These are phyloP conservation scores for Pocillopora grandis DNA, from an alignment of 92 coral and sea anemone genomes.

Conservation along the genomic window DNA sequence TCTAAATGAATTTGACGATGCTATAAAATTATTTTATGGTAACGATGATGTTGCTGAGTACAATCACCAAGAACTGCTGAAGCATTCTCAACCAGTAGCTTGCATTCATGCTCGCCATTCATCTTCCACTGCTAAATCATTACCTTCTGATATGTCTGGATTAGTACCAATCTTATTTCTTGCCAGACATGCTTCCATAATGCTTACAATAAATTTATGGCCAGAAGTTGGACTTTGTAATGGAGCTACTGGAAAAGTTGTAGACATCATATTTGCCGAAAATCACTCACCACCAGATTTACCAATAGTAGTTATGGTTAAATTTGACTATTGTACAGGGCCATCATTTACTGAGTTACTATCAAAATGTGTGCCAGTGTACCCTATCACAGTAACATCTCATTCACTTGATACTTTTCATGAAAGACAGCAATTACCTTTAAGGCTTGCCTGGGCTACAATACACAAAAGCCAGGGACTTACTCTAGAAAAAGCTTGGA, in stretches of 20 bases:
- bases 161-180: constrained; percentile 24
- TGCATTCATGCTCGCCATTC: constrained; percentile 38
- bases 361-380: constrained; percentile 56
- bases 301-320: constrained; percentile 58
- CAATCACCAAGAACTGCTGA: constrained; percentile 28
- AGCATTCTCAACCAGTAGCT: constrained; percentile 22
- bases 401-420: constrained; percentile 1
- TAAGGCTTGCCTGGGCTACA: background rate
- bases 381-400: constrained; percentile 50
- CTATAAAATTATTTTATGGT: constrained; percentile 51
- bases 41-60: constrained; percentile 43
- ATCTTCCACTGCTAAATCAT: background rate
- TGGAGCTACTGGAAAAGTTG: constrained; percentile 63
- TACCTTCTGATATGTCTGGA: constrained; percentile 24
- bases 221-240: constrained; percentile 57
- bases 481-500: constrained; percentile 11
- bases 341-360: constrained; percentile 44
- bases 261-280: constrained; percentile 51
- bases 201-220: constrained; percentile 10
- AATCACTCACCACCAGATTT: constrained; percentile 52
- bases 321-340: constrained; percentile 57
- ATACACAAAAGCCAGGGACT: constrained; percentile 65
- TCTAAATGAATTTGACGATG: constrained; percentile 50
- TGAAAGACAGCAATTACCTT: constrained; percentile 58
- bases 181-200: constrained; percentile 50